Conservation (phyloP, 2,113 vertebrate species). For the Actenoides hombroni region DNA sequence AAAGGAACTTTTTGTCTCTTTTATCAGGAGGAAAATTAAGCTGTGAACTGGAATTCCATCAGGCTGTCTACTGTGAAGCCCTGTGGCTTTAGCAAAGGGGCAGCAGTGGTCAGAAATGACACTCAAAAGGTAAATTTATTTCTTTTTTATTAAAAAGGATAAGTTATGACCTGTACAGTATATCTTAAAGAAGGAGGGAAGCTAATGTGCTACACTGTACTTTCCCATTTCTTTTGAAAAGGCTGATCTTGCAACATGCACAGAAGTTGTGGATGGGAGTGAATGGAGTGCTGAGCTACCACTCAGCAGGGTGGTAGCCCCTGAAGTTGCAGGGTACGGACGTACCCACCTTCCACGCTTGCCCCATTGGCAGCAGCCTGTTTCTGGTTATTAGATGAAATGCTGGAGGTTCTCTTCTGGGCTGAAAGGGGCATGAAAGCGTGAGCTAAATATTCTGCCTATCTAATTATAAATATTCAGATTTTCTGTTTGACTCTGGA, state of each 20-base stretch:
- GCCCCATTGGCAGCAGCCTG: background rate
- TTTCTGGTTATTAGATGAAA: background rate
- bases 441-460: background rate
- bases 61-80: constrained; percentile 65
- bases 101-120: constrained; percentile 54
- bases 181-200: constrained; percentile 42
- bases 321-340: background rate
- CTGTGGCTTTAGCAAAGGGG: constrained; percentile 58
- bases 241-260: background rate
- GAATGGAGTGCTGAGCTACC: background rate
- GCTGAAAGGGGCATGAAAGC: background rate
- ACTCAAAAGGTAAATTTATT: constrained; percentile 66
- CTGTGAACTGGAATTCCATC: constrained; percentile 72
- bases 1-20: constrained; percentile 74
- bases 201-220: background rate
- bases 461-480: background rate
- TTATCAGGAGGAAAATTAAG: constrained; percentile 73
- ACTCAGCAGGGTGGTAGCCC: too few species aligned
- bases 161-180: constrained; percentile 65
- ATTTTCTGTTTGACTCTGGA: background rate
- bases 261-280: background rate
- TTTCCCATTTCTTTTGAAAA: constrained; percentile 31
- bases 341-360: background rate
- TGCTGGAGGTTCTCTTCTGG: background rate
- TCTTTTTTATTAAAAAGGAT: constrained; percentile 73